These are phyloP conservation scores for Ditylenchus weischeri DNA, from an alignment of 2,888 invertebrate genomes.

Conservation along the genomic window DNA sequence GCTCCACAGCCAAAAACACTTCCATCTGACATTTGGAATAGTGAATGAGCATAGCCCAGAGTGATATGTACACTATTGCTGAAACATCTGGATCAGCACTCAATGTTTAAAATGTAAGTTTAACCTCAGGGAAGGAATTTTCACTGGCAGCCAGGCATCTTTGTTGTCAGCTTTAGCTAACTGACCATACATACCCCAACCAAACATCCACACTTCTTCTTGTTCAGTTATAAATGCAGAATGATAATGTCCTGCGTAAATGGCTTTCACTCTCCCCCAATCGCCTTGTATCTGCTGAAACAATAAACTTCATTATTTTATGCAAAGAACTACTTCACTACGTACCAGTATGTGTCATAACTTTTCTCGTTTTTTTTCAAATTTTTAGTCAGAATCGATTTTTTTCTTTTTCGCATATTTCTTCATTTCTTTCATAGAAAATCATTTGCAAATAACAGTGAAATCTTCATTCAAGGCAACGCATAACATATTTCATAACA, in stretches of 20 bases:
- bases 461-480: too few species aligned
- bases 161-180: constrained; percentile 36
- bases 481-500: too few species aligned
- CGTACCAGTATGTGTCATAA: too few species aligned
- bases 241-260: constrained; percentile 53
- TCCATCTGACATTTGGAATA: constrained; percentile 31
- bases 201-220: constrained; percentile 47
- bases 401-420: too few species aligned
- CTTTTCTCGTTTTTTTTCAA: too few species aligned
- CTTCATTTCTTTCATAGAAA: too few species aligned
- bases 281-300: constrained; percentile 43
- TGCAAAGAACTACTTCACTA: too few species aligned
- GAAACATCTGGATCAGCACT: constrained; percentile 4
- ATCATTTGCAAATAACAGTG: too few species aligned
- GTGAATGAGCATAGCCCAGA: constrained; percentile 36
- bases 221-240: constrained; percentile 44
- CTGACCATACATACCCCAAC: constrained; percentile 54
- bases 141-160: constrained; percentile 12
- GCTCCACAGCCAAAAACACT: constrained; percentile 34
- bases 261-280: constrained; percentile 37
- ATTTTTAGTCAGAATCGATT: too few species aligned
- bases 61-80: constrained; percentile 19
- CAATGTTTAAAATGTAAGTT: background rate
- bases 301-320: too few species aligned
- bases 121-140: constrained; percentile 5